phyloP scores from a whole-genome alignment of 2,113 vertebrate species.

The Sturnira hondurensis region DNA sequence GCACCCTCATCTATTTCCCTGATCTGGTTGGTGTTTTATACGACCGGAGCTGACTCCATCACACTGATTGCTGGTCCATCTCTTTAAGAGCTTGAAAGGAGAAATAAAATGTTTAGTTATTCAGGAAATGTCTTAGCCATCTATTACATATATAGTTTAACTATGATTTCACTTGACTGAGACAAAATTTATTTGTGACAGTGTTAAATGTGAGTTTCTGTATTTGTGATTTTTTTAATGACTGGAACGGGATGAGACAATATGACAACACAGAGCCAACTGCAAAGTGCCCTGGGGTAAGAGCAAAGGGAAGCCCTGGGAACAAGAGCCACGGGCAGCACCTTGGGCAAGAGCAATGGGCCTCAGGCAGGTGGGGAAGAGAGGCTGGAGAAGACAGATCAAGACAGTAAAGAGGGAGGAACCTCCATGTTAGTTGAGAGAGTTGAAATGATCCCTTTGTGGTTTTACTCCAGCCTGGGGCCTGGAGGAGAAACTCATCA shows the following conservation, averaged over 20 bases:
- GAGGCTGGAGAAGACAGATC: neutral
- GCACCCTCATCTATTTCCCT: neutral
- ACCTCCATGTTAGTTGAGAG: no score
- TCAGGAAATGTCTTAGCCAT: neutral
- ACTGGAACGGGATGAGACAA: neutral
- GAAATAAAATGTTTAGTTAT: neutral
- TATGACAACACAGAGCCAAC: neutral
- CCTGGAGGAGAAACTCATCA: neutral
- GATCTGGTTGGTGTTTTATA: no score
- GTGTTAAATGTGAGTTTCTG: neutral
- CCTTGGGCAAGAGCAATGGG: rapidly evolving
- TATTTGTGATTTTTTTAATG: slow-evolving; percentile 14
- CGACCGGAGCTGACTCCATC: neutral
- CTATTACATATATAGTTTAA: neutral
- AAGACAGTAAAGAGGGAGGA: neutral
- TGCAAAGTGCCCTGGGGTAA: neutral
- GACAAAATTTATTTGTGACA: neutral
- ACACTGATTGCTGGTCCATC: no score
- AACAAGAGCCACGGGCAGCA: neutral
- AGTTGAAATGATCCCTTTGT: neutral
- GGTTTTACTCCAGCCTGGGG: neutral
- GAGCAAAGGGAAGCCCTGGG: no score
- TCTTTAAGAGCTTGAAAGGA: neutral
- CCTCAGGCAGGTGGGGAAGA: neutral
- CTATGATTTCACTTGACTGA: neutral